A percentile compares a stretch with the other conserved stretches of the same genome.
Conservation (phyloP, 2,888 invertebrate species). For the Tolmerus cingulatus region DNA sequence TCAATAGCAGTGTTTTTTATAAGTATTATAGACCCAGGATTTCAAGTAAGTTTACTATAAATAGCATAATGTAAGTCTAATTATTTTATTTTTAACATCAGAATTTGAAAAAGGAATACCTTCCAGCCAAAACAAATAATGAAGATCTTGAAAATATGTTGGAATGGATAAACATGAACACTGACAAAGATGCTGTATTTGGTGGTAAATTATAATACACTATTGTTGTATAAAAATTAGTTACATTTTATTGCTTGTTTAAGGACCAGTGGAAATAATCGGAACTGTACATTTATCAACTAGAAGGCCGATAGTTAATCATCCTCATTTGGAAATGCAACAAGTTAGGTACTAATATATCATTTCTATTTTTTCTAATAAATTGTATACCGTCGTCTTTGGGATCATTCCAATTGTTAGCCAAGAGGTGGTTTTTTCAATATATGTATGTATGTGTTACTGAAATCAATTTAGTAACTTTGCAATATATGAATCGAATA, state of each 20-base stretch:
- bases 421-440: too few relatives aligned
- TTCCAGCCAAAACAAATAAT: constrained; percentile 74
- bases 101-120: constrained; percentile 24
- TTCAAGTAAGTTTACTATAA: not conserved
- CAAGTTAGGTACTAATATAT: constrained; percentile 71
- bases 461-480: too few relatives aligned
- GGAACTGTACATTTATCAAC: constrained; percentile 82
- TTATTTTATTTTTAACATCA: not conserved
- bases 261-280: constrained; percentile 84
- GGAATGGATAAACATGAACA: constrained; percentile 76
- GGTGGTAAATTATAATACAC: constrained; percentile 65
- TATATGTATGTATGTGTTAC: too few relatives aligned
- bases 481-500: too few relatives aligned
- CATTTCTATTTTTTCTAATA: not conserved
- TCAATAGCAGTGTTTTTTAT: constrained; percentile 66
- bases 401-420: too few relatives aligned
- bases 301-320: constrained; percentile 79
- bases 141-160: constrained; percentile 78
- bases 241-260: not conserved
- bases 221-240: not conserved
- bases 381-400: too few relatives aligned
- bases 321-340: constrained; percentile 86
- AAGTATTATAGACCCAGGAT: constrained; percentile 53
- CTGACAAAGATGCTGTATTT: constrained; percentile 74
- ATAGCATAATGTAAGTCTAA: not conserved